Evolutionary conservation across 64 coral and sea anemone genomes (phyloP), one percentile per base, ranked within the genome.

Genomic region (Stylophora pistillata): DNA sequence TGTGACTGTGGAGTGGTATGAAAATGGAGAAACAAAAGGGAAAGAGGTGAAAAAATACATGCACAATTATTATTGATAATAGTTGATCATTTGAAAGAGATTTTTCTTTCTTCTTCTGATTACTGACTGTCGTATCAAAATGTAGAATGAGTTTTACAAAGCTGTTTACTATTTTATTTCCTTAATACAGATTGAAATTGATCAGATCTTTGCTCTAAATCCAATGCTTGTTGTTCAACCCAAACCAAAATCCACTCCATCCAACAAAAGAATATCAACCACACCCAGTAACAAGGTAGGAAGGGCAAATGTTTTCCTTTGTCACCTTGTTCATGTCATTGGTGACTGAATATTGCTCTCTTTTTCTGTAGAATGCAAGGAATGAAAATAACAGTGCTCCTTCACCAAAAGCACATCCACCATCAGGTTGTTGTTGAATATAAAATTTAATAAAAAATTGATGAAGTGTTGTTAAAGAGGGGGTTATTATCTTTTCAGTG

Each of bases 11-110:
- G 97, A 99, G 75, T 99, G 97, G 97, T 99, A 91, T 93, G 97
- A 99, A 74, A 99, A 99, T 95, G 97, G 97, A 32, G 97, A 99
- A 83, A 99, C 97, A 28, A 99, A 99, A 78, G 97, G 97, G 30
- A 99, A 99, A 41, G 97, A 99, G 97, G 97, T 99, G 52, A 71
- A 81, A 59, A n/a, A 1, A 37, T 1, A 23, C 10, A 2, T 64
- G n/a, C n/a, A n/a, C n/a, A n/a, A n/a, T n/a, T n/a, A n/a, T n/a
- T n/a, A n/a, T n/a, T n/a, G n/a, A 47, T 47, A 47, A 47, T 47
- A 0, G 37, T 47, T 3, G 37, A 47, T 47, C 37, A 47, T 47
- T 3, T 47, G 37, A 47, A 3, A 47, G 37, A 47, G 37, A 47
- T 47, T 47, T 47, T 47, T 47, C 37, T 4, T 47, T 47, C 0